Base-by-base conservation (phyloP, 2,888 invertebrate species). In the Trissolcus brochymenae region DNA sequence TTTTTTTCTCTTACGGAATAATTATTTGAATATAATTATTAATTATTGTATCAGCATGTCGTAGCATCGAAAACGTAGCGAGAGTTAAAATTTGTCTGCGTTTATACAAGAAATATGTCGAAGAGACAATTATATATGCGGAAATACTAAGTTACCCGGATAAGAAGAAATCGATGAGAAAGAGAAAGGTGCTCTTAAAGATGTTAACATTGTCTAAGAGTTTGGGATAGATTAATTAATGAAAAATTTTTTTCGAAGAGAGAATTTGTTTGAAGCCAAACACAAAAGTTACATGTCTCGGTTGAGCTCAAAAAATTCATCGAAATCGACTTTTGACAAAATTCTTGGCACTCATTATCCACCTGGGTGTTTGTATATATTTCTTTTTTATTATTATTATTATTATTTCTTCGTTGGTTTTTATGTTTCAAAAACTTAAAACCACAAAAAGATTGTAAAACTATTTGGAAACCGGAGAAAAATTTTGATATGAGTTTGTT, bases 31-130 rank as follows among this genome's bases (percentile, higher is more conserved):
- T 66, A 77, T 77, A 67, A 77, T 72, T 72, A 67, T 62, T 77
- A 77, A 72, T 77, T 77, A 77, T 76, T 76, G 76, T 76, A 76
- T 76, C 76, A 76, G 76, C 72, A 76, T 76, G 72, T 76, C 76
- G 76, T 76, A 76, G 76, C 72, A 76, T 72, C 76, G 72, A 67
- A 76, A 76, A 76, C 67, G 72, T 76, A 72, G 76, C 76, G 76
- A 76, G 70, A 71, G 71, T 62, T 35, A 71, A 72, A 72, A 76
- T 53, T 71, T 61, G 55, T 56, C 61, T 71, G 76, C 76, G 46
- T 56, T 73, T 76, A 76, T 61, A 71, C 66, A 75, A 75, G 74
- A 75, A 78, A 78, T 25, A 25, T 62, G 62, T 73, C 65, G 55
- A 75, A 75, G 62, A 78, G 74, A 75, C 74, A 66, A 76, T 71